Base-by-base conservation (phyloP, 2,797 vertebrate genomes). In the Rhynchonycteris naso region DNA sequence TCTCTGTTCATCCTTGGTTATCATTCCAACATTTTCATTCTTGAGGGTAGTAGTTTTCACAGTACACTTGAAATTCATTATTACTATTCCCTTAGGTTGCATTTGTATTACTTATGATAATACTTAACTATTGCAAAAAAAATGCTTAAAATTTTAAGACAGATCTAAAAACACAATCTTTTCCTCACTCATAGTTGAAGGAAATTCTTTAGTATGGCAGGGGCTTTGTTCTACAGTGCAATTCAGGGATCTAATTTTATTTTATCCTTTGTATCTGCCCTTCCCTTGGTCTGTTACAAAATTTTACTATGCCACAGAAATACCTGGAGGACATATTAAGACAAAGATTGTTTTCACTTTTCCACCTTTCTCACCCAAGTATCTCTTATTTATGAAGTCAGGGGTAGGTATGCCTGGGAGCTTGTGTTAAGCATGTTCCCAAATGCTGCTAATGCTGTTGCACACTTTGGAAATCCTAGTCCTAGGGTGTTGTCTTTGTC, bases 341-440 rank as follows among this genome's bases (percentile, higher is more conserved):
- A 83, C 35, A 76, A 59, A 78, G 28, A 87, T 66, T 66, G 18
- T 7, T 78, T 76, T 72, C 24, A 68, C 0, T 3, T 1, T n/a
- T 69, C 26, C 14, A 35, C 2, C 2, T 0, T 71, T 26, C 11
- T 13, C 18, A 83, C 2, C 33, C 7, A 0, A 19, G 2, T 61
- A 18, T 78, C 78, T 88, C 28, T 93, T 81, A 92, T 68, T 82
- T 30, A 66, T 18, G 78, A 78, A 90, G 22, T 52, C 38, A 90
- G 38, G 61, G 33, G 22, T 35, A 72, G 11, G 10, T n/a, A 54
- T 18, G 10, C 26, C 18, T 47, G 9, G 8, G 24, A 43, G 88
- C 24, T 56, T 54, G 14, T 22, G 58, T 85, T 38, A 69, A 61
- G 35, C 26, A 18, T 18, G 13, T 75, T 69, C 2, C 1, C 8